Conservation (phyloP, 1,140 invertebrate species). For the Homalodisca vitripennis region DNA sequence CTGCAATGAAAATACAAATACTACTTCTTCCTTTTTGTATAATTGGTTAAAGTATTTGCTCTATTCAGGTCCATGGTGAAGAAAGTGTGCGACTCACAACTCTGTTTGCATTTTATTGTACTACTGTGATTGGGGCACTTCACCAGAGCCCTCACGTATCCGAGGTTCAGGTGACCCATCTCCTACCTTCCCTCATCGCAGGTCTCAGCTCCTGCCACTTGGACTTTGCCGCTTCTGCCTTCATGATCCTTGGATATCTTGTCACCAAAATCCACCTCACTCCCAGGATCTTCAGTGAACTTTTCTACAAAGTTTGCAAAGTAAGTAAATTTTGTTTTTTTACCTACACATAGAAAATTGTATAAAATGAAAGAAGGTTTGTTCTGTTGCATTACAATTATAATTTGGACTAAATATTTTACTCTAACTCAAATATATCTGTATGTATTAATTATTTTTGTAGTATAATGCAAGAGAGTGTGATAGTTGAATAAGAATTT, state of each 20-base stretch:
- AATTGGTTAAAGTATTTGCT: no score
- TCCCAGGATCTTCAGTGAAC: slow-evolving; percentile 56
- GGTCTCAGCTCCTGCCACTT: slow-evolving; percentile 63
- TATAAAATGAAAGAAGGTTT: neutral
- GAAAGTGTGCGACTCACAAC: slow-evolving; percentile 61
- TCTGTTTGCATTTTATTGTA: slow-evolving; percentile 75
- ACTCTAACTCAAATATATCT: no score
- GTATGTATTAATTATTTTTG: no score
- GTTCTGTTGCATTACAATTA: neutral
- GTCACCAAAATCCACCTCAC: slow-evolving; percentile 63
- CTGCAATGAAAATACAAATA: no score
- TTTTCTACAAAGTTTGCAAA: slow-evolving; percentile 61
- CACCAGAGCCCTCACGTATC: slow-evolving; percentile 48
- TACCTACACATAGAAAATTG: neutral
- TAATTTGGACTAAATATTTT: neutral
- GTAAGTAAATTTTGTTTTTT: slow-evolving; percentile 32
- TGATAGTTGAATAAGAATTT: no score
- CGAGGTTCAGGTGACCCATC: slow-evolving; percentile 66
- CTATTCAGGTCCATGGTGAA: slow-evolving; percentile 50
- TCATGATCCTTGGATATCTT: slow-evolving; percentile 62
- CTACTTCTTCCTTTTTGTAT: no score
- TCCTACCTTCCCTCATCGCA: slow-evolving; percentile 67
- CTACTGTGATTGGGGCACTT: slow-evolving; percentile 67
- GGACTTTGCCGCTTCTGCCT: slow-evolving; percentile 71
- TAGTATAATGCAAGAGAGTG: no score